These are phyloP conservation scores for Spea hammondii DNA, from an alignment of 2,797 vertebrate genomes.

Conservation along the genomic window DNA sequence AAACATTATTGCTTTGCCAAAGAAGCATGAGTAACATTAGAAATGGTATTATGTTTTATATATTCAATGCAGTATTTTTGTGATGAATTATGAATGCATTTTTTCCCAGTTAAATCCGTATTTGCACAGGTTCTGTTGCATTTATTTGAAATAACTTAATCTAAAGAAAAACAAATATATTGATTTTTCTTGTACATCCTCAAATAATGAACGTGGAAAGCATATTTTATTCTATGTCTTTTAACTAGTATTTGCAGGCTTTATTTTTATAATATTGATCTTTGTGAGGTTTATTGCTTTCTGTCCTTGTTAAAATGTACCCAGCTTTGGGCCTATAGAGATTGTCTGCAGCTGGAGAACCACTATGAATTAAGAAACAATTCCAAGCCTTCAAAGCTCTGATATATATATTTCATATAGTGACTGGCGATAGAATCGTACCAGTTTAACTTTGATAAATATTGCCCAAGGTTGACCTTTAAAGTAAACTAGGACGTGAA, in stretches of 20 bases:
- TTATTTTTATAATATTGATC: conserved; percentile 73
- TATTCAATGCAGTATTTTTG: conserved; percentile 59
- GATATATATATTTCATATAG: no score
- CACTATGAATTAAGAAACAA: conserved; percentile 49
- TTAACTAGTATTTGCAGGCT: conserved; percentile 68
- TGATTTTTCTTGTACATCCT: conserved; percentile 71
- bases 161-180: conserved; percentile 70
- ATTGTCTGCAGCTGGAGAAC: conserved; percentile 30
- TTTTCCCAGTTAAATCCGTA: conserved; percentile 64
- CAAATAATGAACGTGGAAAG: conserved; percentile 66
- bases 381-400: background rate
- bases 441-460: no score
- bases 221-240: conserved; percentile 69
- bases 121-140: conserved; percentile 64
- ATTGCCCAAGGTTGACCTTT: no score
- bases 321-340: conserved; percentile 60
- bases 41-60: conserved; percentile 60
- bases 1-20: conserved; percentile 56
- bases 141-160: conserved; percentile 76
- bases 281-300: conserved; percentile 66
- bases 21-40: conserved; percentile 64
- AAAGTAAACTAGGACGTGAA: no score
- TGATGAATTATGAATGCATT: conserved; percentile 74
- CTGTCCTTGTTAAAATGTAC: conserved; percentile 61
- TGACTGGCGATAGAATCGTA: no score